Evolutionary conservation across 2,797 vertebrate species (phyloP).

Genomic region (Enteromius treurensis): DNA sequence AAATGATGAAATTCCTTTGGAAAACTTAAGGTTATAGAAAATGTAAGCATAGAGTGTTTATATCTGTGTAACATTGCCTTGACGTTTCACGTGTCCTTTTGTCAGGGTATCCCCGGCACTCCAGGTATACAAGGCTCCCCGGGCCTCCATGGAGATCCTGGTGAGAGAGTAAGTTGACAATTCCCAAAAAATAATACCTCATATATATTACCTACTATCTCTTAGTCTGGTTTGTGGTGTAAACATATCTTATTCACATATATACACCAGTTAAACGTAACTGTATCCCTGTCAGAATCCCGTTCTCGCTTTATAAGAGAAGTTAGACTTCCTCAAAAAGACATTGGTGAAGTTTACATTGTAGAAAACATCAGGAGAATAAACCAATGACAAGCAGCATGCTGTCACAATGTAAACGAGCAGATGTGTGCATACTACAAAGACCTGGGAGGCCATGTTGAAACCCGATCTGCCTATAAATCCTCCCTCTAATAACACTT

Average conservation of each 20-base stretch:
- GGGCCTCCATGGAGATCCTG: conserved; percentile 89
- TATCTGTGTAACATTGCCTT: conserved; percentile 7
- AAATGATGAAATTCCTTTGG: conserved; percentile 75
- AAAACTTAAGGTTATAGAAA: conserved; percentile 75
- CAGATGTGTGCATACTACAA: conserved; percentile 38
- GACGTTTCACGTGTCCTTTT: conserved; percentile 55
- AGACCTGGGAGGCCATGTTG: conserved; percentile 43
- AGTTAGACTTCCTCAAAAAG: conserved; percentile 20
- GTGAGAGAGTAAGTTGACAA: conserved; percentile 88
- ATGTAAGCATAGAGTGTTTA: conserved; percentile 59
- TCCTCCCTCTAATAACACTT: conserved; percentile 53
- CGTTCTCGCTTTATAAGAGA: conserved; percentile 21
- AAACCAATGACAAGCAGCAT: conserved; percentile 59
- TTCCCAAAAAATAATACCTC: background rate
- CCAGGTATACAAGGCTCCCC: conserved; percentile 89
- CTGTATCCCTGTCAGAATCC: background rate
- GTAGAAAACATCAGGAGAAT: conserved; percentile 57
- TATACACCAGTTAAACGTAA: background rate
- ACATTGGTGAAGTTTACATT: conserved; percentile 28
- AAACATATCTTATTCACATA: background rate
- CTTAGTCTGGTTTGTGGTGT: background rate
- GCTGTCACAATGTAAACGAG: conserved; percentile 49
- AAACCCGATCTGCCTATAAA: conserved; percentile 65
- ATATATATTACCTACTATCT: background rate
- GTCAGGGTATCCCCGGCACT: conserved; percentile 90